Evolutionary conservation across 2,888 invertebrate genomes (phyloP).

Genomic region (Diaphora mendica): DNA sequence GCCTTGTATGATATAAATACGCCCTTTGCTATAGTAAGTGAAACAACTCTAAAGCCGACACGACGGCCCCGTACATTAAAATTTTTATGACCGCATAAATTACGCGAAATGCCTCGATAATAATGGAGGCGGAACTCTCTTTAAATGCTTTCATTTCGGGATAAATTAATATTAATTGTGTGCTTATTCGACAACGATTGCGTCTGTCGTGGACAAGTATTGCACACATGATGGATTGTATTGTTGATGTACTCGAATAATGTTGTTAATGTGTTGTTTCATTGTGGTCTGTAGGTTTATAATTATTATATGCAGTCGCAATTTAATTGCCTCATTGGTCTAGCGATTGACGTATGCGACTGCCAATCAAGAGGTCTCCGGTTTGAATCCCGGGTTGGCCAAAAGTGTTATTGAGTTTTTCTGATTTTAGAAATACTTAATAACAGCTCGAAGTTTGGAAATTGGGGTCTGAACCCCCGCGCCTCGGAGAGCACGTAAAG

Average conservation of each 20-base stretch:
- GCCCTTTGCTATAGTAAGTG: neutral
- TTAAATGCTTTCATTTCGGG: conserved; percentile 45
- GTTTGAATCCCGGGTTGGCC: too few species aligned
- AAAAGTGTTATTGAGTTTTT: too few species aligned
- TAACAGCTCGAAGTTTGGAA: too few species aligned
- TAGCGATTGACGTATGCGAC: too few species aligned
- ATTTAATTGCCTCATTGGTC: too few species aligned
- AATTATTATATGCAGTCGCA: too few species aligned
- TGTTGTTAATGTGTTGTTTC: neutral
- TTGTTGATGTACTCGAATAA: neutral
- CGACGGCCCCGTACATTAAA: conserved; percentile 33
- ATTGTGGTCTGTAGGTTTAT: neutral
- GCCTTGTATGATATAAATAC: neutral
- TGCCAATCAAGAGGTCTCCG: too few species aligned
- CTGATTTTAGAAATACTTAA: too few species aligned
- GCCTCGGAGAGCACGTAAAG: too few species aligned
- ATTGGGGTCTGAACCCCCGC: too few species aligned
- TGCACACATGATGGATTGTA: conserved; percentile 20
- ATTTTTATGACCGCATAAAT: conserved; percentile 50
- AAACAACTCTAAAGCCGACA: conserved; percentile 1
- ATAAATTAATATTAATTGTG: conserved; percentile 49
- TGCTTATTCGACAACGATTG: conserved; percentile 41
- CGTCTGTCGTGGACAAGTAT: conserved; percentile 32
- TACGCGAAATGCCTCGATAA: conserved; percentile 39
- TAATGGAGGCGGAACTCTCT: conserved; percentile 43